Evolutionary conservation across 2,797 vertebrate species (phyloP), one percentile per base, ranked within the genome.

Genomic region (Fistularia tabacaria): DNA sequence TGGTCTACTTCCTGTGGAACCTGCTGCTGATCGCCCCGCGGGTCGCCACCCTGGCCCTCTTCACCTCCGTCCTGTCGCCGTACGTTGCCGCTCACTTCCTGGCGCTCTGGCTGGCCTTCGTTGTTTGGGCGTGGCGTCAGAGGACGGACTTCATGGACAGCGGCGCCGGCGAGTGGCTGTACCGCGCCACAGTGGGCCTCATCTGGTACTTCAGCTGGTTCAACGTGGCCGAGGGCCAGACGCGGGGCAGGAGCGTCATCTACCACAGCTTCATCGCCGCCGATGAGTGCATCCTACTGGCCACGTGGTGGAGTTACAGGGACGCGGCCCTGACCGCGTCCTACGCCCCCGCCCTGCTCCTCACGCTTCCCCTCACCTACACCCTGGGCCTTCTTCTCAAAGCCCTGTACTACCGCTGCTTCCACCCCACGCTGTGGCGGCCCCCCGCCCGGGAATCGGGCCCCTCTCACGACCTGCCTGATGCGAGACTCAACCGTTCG

Each of bases 181-280:
- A 97, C 87, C 91, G 93, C n/a, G 91, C 85, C 51, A 70, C 90
- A 0, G 90, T 98, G 13, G 95, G 93, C 0, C 81, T 93, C 46
- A 93, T 98, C 57, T 94, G 96, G 78, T 98, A 98, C 81, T 98
- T 99, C 90, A 96, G 93, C 84, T 99, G 97, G 97, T 98, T 98
- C 67, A 98, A 94, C 0, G 93, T 98, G 51, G 81, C 91, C 0
- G 91, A 87, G 41, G 95, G 96, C 1, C 85, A 42, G 9, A 97
- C 95, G 0, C 72, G 82, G 6, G 49, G 76, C 58, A 87, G 95
- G 46, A 91, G 93, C 69, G 0, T 85, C 71, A 92, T 99, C 77
- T 97, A 99, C 59, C 90, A 96, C 0, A 0, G 65, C 1, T 95
- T 98, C 82, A 86, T 97, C 3, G 66, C 86, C 10, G 41, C 54